Evolutionary conservation across 2,888 invertebrate species (phyloP), one percentile per base, ranked within the genome.

Genomic region (Chymomyza procnemis): DNA sequence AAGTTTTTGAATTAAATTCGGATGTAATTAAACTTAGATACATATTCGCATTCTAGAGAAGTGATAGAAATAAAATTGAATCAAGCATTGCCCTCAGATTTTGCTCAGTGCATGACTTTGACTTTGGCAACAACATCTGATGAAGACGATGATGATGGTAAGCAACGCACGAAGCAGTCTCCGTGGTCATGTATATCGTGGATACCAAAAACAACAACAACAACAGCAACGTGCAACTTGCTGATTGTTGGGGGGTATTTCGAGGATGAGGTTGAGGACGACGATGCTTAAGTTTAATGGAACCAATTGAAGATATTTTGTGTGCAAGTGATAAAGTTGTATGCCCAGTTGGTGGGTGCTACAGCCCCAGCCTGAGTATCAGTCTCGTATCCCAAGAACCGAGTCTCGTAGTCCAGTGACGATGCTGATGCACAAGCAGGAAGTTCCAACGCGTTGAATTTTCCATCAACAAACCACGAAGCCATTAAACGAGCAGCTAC

Each of bases 231-330:
- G 79, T 79, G 69, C 77, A 56, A 56, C 18, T 21, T 19, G 26
- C 26, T 26, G 22, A 76, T 69, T 67, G 75, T 63, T 47, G 46
- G 12, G n/a, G n/a, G 16, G 50, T 22, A 4, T 26, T 9, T 9
- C 22, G 34, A 41, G 34, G 34, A 41, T 41, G 34, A 41, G 34
- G 34, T 12, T 41, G 26, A 18, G 18, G 18, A 54, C 64, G 34
- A 50, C 54, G 26, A 18, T 54, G 78, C 82, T 83, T 80, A 81
- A 79, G 85, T 88, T 88, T 88, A 88, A 88, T 88, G 85, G 85
- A 80, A 86, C 87, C 88, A 88, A 87, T 88, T 88, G 88, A 75
- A 87, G 85, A 84, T 88, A 87, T 88, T 87, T 88, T 86, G 78
- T 81, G 85, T 80, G 69, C 85, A 80, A 80, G 84, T 88, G 88